Evolutionary conservation across 2,113 vertebrate species (phyloP), one percentile per base, ranked within the genome.

Genomic region (Pterocles burchelli): DNA sequence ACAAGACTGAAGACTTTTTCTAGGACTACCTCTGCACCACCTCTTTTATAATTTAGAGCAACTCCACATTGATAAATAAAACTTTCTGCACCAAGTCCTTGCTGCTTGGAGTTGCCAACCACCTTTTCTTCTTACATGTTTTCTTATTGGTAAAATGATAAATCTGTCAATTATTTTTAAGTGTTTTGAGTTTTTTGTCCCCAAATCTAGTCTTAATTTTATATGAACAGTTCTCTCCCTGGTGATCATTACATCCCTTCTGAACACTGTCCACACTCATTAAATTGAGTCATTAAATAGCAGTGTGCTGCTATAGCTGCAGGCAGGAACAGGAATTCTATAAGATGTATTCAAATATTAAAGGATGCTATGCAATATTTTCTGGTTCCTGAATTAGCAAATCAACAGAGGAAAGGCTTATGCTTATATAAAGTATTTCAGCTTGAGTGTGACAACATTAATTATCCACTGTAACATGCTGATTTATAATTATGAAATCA

Each of bases 401-500:
- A 95, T 89, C 80, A 97, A 86, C 96, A 92, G 93, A 96, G 74
- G 72, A 77, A 96, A 96, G 31, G 88, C 66, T 89, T 96, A 31
- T 66, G 83, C 90, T 96, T 96, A 61, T 88, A 96, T 90, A 91
- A 79, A 95, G 93, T 96, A 97, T 97, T 96, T 96, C 93, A 91
- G 68, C 82, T 94, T 92, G 93, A 96, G 93, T 96, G 70, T 97
- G 96, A 95, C 95, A 97, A 96, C 96, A 97, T 97, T 96, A 94
- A 97, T 97, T 97, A 97, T 96, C 96, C 85, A 89, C 93, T 96
- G 92, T 85, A 97, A 97, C 78, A 73, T 95, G 90, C 75, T 94
- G 94, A 97, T 95, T 96, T 97, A 94, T 94, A 97, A 98, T 96
- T 97, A 97, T 88, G 95, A 97, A 97, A 97, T 98, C 96, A 96